Percentiles rank a stretch among this genome's conserved stretches.
Conservation (phyloP, 2,797 vertebrate genomes). For the Mormyrus proboscirostris region DNA sequence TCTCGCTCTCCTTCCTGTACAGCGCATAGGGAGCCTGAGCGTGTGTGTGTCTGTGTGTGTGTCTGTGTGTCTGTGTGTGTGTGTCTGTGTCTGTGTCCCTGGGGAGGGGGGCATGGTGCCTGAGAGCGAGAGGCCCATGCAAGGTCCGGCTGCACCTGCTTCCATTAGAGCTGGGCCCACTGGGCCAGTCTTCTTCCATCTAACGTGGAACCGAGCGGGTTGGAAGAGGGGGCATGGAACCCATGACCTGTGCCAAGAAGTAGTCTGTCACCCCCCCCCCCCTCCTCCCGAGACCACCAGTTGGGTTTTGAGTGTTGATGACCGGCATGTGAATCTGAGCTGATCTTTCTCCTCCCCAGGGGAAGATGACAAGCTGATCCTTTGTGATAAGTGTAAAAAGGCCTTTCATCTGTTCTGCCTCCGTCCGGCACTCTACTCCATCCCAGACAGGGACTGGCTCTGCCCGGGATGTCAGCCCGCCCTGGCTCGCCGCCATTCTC, state of each 20-base stretch:
- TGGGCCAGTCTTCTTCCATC: neutral
- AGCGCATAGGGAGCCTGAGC: neutral
- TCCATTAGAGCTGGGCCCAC: neutral
- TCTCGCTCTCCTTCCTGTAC: neutral
- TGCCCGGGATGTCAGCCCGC: constrained; percentile 93
- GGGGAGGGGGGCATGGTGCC: neutral
- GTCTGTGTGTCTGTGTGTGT: too few relatives aligned
- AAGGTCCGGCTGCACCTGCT: neutral
- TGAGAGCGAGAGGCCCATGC: neutral
- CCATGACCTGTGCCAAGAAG: neutral
- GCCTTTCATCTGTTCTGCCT: constrained; percentile 97
- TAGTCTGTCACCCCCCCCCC: neutral
- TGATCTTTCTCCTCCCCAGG: constrained; percentile 53
- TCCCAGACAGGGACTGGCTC: constrained; percentile 88
- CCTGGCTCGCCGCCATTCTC: constrained; percentile 74
- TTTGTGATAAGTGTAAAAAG: constrained; percentile 97
- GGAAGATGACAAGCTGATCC: constrained; percentile 92
- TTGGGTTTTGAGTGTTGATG: neutral
- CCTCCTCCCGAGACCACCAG: neutral
- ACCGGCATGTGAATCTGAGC: neutral
- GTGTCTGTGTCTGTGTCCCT: too few relatives aligned
- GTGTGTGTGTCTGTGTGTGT: too few relatives aligned
- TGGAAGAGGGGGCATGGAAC: neutral
- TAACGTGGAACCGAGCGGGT: neutral
- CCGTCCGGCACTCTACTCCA: constrained; percentile 81